These are phyloP conservation scores for Sicus ferrugineus DNA, from an alignment of 2,888 invertebrate species.

Conservation along the genomic window DNA sequence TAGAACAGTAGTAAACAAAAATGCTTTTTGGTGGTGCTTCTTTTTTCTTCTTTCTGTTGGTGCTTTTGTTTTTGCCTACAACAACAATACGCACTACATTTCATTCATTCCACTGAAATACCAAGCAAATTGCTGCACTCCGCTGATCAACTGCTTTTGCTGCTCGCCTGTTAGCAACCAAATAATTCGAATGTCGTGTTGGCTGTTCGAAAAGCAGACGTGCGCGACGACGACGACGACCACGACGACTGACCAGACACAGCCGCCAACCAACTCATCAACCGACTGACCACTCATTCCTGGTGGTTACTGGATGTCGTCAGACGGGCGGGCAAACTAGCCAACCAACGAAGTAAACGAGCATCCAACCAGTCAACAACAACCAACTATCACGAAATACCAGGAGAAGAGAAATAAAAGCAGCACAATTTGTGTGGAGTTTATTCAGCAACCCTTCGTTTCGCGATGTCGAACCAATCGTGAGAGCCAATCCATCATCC, in stretches of 20 bases:
- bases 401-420: background rate
- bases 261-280: background rate
- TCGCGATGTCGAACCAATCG: too few relatives aligned
- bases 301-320: background rate
- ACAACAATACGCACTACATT: conserved; percentile 5
- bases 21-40: background rate
- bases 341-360: background rate
- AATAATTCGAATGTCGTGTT: conserved; percentile 52
- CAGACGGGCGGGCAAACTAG: background rate
- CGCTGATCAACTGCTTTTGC: conserved; percentile 34
- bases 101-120: conserved; percentile 42
- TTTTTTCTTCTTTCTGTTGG: background rate
- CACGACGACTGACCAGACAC: background rate
- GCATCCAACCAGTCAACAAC: background rate
- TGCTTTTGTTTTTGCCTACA: background rate
- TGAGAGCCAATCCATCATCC: too few relatives aligned
- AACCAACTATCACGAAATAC: background rate
- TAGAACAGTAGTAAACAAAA: background rate
- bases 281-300: conserved; percentile 1
- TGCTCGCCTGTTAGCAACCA: conserved; percentile 47
- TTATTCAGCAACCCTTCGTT: too few relatives aligned
- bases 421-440: too few relatives aligned
- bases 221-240: too few relatives aligned
- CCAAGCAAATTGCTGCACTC: conserved; percentile 38
- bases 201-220: conserved; percentile 23